Conservation (phyloP, 2,797 vertebrate genomes). For the Echiichthys vipera region DNA sequence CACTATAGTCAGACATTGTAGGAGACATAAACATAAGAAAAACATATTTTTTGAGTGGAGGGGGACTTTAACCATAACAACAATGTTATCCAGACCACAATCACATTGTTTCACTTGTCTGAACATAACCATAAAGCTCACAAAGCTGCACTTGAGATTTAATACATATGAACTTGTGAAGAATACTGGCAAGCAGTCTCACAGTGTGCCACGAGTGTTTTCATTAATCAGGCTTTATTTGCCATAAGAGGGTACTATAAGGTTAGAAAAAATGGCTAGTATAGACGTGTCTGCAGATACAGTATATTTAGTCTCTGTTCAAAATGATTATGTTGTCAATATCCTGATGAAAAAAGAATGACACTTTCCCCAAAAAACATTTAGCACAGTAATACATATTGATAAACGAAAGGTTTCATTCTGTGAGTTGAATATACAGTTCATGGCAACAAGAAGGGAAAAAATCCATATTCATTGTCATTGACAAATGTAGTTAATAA, state of each 20-base stretch:
- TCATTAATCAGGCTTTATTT: background rate
- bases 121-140: background rate
- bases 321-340: constrained; percentile 1
- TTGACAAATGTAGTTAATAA: constrained; percentile 24
- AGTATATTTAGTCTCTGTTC: background rate
- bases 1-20: too few relatives aligned
- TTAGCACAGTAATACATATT: background rate
- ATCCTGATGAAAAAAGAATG: background rate
- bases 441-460: background rate
- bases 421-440: constrained; percentile 1
- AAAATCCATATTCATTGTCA: background rate
- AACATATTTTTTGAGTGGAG: too few relatives aligned
- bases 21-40: too few relatives aligned
- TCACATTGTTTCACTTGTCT: background rate
- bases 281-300: background rate
- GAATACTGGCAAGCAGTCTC: background rate
- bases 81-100: background rate
- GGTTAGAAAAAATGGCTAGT: background rate
- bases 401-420: background rate
- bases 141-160: constrained; percentile 5
- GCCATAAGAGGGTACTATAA: background rate
- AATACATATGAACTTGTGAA: constrained; percentile 1
- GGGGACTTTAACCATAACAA: constrained; percentile 2
- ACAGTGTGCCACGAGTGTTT: background rate
- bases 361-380: background rate